Percentiles rank a stretch among this genome's conserved stretches.
phyloP scores from a whole-genome alignment of 2,113 vertebrate genomes.

The Aspidoscelis tigris region DNA sequence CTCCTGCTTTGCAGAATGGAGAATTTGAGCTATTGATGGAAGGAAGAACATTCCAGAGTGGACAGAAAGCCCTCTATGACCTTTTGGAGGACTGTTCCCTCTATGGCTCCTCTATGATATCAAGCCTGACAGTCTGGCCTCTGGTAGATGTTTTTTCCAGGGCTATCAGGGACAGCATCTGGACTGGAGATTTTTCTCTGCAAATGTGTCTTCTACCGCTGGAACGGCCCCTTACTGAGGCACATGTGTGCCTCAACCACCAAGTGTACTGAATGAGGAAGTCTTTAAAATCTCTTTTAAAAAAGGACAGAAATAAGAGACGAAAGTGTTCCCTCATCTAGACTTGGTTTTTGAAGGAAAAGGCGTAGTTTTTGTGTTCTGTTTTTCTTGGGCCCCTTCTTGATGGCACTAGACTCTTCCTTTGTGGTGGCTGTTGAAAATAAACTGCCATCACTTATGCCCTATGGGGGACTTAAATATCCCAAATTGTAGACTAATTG shows the following conservation, averaged over 20 bases:
- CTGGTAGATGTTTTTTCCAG: no score
- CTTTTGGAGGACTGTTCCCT: no score
- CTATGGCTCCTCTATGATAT: no score
- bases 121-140: no score
- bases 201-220: neutral
- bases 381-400: neutral
- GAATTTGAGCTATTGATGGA: no score
- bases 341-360: neutral
- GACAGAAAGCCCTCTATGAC: no score
- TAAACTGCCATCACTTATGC: neutral
- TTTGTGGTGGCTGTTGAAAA: neutral
- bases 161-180: no score
- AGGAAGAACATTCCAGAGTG: no score
- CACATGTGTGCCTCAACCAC: neutral
- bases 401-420: no score
- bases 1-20: no score
- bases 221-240: neutral
- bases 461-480: rapidly evolving
- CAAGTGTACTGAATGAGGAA: neutral
- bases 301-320: neutral
- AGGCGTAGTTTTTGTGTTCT: neutral
- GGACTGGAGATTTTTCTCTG: neutral
- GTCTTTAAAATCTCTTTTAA: neutral
- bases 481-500: no score
- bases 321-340: neutral